These are phyloP conservation scores for Aethina tumida DNA, from an alignment of 1,140 invertebrate genomes.

Conservation along the genomic window DNA sequence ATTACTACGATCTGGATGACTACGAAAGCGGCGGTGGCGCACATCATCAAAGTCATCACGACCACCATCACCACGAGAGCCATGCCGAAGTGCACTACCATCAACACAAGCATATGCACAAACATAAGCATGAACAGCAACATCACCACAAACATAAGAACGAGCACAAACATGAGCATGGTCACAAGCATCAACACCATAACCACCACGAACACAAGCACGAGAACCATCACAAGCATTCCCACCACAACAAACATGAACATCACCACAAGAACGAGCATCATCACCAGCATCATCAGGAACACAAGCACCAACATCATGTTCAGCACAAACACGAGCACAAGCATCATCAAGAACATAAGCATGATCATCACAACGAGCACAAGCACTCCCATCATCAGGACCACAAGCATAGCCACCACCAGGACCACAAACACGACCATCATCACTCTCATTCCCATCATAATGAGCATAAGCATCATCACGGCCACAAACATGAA, in stretches of 20 bases:
- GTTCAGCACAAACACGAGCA: conserved; percentile 16
- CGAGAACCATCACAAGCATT: conserved; percentile 15
- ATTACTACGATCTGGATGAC: too few relatives aligned
- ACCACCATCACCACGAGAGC: conserved; percentile 11
- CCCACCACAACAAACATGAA: conserved; percentile 10
- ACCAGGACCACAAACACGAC: conserved; percentile 5
- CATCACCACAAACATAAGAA: conserved; percentile 19
- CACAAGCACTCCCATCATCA: conserved; percentile 5
- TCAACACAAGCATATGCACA: conserved; percentile 23
- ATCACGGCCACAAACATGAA: conserved; percentile 11
- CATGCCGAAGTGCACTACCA: conserved; percentile 23
- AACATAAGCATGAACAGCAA: conserved; percentile 22
- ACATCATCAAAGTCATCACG: too few relatives aligned
- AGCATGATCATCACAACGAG: conserved; percentile 11
- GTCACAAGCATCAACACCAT: conserved; percentile 16
- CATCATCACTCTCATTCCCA: background rate
- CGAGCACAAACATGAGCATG: conserved; percentile 21
- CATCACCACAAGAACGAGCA: conserved; percentile 13
- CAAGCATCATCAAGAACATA: conserved; percentile 9
- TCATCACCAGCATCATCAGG: conserved; percentile 12
- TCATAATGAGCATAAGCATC: conserved; percentile 11
- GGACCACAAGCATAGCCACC: conserved; percentile 11
- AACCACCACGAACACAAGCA: conserved; percentile 17
- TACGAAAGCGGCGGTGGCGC: too few relatives aligned
- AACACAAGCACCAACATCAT: conserved; percentile 16